Conservation (phyloP, 2,888 invertebrate species). For the Sphinx pinastri region DNA sequence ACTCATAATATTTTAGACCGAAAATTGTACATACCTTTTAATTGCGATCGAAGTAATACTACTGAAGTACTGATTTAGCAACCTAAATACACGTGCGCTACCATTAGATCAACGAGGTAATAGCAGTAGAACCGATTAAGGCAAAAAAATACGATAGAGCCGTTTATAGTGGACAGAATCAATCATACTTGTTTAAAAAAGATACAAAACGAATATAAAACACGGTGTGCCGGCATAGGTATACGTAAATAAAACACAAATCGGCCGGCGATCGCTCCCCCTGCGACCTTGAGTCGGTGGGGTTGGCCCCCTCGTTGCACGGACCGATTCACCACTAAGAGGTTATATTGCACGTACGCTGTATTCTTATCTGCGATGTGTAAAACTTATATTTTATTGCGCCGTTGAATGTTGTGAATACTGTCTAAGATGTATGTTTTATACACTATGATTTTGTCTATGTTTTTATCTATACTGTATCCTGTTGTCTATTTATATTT, state of each 20-base stretch:
- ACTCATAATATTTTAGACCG: too few species aligned
- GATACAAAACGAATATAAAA: constrained; percentile 10
- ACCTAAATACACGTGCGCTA: too few species aligned
- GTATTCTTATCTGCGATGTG: neutral
- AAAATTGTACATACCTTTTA: too few species aligned
- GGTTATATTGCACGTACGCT: constrained; percentile 6
- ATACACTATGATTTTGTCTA: too few species aligned
- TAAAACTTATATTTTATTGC: constrained; percentile 9
- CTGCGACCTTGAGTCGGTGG: constrained; percentile 39
- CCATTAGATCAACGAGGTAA: too few species aligned
- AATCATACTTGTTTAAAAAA: constrained; percentile 4
- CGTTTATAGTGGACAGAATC: neutral
- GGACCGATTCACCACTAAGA: constrained; percentile 23
- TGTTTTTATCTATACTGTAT: too few species aligned
- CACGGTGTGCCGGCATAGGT: constrained; percentile 11
- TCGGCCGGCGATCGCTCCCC: constrained; percentile 36
- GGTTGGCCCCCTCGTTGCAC: constrained; percentile 37
- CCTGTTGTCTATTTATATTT: too few species aligned
- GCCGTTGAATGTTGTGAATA: neutral
- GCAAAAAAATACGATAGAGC: neutral
- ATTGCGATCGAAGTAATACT: too few species aligned
- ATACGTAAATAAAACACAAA: constrained; percentile 35
- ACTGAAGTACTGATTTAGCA: too few species aligned
- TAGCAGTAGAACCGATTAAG: neutral
- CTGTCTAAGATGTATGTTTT: too few species aligned